phyloP scores from a whole-genome alignment of 2,797 vertebrate genomes.

The Amphiprion clarkii region DNA sequence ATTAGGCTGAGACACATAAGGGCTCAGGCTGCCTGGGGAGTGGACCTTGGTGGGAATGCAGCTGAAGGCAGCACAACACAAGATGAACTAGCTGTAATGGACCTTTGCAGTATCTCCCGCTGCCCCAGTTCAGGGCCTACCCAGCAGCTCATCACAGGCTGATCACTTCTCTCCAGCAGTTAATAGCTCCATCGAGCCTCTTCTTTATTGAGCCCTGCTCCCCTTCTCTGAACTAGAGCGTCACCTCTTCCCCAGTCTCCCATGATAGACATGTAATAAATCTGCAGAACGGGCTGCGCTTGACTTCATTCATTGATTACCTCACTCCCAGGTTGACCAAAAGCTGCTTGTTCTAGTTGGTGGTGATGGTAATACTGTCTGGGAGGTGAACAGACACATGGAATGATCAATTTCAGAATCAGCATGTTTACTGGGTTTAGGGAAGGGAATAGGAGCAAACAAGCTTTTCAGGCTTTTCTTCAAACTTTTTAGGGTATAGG shows the following conservation, averaged over 20 bases:
- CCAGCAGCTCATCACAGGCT: constrained; percentile 71
- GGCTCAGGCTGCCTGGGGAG: constrained; percentile 11
- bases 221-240: constrained; percentile 32
- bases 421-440: constrained; percentile 23
- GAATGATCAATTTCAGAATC: constrained; percentile 18
- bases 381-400: not conserved
- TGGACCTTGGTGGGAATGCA: constrained; percentile 50
- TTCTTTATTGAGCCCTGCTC: not conserved
- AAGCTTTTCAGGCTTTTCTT: not conserved
- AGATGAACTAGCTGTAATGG: constrained; percentile 75
- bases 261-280: constrained; percentile 70
- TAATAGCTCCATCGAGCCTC: constrained; percentile 68
- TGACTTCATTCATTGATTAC: constrained; percentile 67
- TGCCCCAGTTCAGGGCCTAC: constrained; percentile 58
- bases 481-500: not conserved
- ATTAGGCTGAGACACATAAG: constrained; percentile 56
- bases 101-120: constrained; percentile 60
- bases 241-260: constrained; percentile 38
- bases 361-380: not conserved
- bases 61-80: constrained; percentile 62
- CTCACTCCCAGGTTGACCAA: constrained; percentile 42
- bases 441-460: not conserved
- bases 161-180: constrained; percentile 67
- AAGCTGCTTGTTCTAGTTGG: constrained; percentile 40
- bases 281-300: constrained; percentile 36